phyloP scores from a whole-genome alignment of 2,113 vertebrate species.

The Beaufortia kweichowensis region DNA sequence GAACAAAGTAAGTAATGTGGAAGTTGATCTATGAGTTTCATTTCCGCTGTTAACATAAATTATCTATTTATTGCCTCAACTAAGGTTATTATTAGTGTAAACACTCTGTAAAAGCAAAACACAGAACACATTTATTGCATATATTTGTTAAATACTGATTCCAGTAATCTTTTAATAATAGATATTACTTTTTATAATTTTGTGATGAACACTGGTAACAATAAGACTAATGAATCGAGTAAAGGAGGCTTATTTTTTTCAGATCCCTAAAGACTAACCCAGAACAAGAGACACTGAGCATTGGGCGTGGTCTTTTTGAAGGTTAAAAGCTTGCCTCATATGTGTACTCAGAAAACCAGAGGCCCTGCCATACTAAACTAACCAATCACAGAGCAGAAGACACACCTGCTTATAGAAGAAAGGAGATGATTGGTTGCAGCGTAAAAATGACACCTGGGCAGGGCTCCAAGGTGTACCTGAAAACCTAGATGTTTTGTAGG shows the following conservation, averaged over 20 bases:
- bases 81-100: constrained; percentile 26
- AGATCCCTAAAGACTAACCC: constrained; percentile 34
- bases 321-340: constrained; percentile 57
- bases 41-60: background rate
- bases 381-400: constrained; percentile 78
- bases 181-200: background rate
- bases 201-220: background rate
- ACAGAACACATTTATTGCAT: background rate
- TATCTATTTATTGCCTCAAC: background rate
- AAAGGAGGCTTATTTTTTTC: constrained; percentile 13
- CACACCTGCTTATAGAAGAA: constrained; percentile 78
- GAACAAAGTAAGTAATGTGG: background rate
- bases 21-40: background rate
- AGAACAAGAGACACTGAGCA: constrained; percentile 43
- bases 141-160: background rate
- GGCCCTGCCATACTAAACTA: constrained; percentile 44
- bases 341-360: constrained; percentile 42
- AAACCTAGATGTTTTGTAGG: constrained; percentile 78
- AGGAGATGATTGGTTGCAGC: constrained; percentile 74
- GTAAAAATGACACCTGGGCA: constrained; percentile 80
- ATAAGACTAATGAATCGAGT: background rate
- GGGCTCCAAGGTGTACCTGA: constrained; percentile 81
- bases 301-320: constrained; percentile 52
- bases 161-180: background rate
- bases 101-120: background rate